Evolutionary conservation across 2,888 invertebrate genomes (phyloP).

Genomic region (Drosophila vallismaia): DNA sequence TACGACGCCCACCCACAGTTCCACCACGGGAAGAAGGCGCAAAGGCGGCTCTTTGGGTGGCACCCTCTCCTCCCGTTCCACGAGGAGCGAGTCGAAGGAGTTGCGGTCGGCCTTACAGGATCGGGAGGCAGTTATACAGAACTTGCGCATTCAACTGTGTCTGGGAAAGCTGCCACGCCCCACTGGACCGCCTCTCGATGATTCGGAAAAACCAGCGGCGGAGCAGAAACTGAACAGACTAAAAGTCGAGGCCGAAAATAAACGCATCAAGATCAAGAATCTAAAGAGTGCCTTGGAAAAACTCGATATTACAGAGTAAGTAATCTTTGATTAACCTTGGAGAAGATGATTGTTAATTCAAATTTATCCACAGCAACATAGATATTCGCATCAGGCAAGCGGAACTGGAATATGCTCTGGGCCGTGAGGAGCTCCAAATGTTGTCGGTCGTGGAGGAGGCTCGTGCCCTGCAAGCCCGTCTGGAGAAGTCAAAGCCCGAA

Average conservation of each 20-base stretch:
- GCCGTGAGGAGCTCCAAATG: conserved; percentile 94
- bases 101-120: conserved; percentile 89
- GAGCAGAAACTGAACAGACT: conserved; percentile 86
- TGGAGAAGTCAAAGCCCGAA: conserved; percentile 88
- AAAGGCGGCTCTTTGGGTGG: conserved; percentile 83
- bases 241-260: conserved; percentile 90
- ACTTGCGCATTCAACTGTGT: conserved; percentile 83
- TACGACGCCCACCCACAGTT: conserved; percentile 84
- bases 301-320: conserved; percentile 95
- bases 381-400: conserved; percentile 95
- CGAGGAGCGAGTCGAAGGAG: conserved; percentile 85
- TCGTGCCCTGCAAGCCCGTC: conserved; percentile 89
- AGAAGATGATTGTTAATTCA: not conserved
- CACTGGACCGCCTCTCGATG: conserved; percentile 84
- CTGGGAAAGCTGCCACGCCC: conserved; percentile 83
- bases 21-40: conserved; percentile 85
- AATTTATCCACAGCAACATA: conserved; percentile 88
- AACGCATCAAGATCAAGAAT: conserved; percentile 91
- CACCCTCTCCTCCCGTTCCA: conserved; percentile 75
- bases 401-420: conserved; percentile 94
- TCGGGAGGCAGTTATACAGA: conserved; percentile 93
- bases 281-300: conserved; percentile 91
- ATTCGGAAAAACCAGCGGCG: conserved; percentile 85
- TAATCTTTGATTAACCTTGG: conserved; percentile 41
- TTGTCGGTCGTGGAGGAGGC: conserved; percentile 93